Conservation (phyloP, 2,888 invertebrate species). For the Parochlus steinenii region DNA sequence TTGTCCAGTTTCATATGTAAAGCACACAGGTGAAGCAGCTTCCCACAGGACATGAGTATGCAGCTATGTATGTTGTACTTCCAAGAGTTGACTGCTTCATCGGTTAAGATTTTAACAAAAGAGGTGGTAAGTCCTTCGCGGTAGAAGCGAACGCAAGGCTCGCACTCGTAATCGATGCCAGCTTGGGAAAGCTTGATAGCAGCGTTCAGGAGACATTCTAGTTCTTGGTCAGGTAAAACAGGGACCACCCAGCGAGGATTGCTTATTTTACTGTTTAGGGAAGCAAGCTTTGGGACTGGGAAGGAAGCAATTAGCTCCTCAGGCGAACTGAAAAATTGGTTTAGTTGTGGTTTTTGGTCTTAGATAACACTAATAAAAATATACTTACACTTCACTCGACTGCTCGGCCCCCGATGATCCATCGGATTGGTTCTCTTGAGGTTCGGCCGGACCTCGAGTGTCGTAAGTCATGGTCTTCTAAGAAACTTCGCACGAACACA, state of each 20-base stretch:
- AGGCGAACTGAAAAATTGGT: conserved; percentile 23
- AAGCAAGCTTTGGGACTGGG: conserved; percentile 71
- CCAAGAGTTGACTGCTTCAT: conserved; percentile 96
- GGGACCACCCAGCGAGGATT: conserved; percentile 95
- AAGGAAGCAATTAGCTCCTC: conserved; percentile 37
- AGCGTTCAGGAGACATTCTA: conserved; percentile 79
- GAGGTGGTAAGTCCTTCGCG: conserved; percentile 85
- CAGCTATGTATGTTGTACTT: conserved; percentile 92
- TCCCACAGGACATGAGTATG: conserved; percentile 84
- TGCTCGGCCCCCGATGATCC: conserved; percentile 16
- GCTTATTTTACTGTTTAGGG: conserved; percentile 90
- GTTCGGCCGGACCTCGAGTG: conserved; percentile 22
- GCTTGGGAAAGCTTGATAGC: conserved; percentile 73
- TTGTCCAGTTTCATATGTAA: conserved; percentile 79
- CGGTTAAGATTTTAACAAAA: conserved; percentile 91
- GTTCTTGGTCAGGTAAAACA: conserved; percentile 88
- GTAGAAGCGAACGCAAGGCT: conserved; percentile 87
- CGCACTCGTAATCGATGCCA: conserved; percentile 75
- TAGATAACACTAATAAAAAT: conserved; percentile 13
- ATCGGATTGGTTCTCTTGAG: conserved; percentile 16
- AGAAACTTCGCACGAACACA: no score
- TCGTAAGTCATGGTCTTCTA: conserved; percentile 32
- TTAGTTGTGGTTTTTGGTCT: conserved; percentile 10
- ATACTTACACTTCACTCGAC: conserved; percentile 16
- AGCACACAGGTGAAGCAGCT: conserved; percentile 82